These are phyloP conservation scores for Aspidiotus rigidus DNA, from an alignment of 2,888 invertebrate species.

Conservation along the genomic window DNA sequence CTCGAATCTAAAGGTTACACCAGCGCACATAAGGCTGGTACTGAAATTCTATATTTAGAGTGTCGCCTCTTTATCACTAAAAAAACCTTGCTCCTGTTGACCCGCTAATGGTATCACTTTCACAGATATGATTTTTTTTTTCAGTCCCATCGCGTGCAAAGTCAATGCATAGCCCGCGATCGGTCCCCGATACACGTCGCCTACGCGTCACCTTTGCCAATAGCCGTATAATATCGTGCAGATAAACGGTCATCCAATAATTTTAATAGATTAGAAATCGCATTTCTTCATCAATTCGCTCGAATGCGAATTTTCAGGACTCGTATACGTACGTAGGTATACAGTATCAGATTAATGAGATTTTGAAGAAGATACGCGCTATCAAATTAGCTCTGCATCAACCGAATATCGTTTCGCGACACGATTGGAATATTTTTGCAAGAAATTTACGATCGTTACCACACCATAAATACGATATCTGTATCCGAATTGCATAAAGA, in stretches of 20 bases:
- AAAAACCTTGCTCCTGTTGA: slow-evolving; percentile 11
- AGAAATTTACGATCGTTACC: too few species aligned
- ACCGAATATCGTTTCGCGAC: too few species aligned
- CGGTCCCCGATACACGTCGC: neutral
- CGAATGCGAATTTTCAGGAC: neutral
- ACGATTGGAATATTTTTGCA: too few species aligned
- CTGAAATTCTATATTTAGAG: slow-evolving; percentile 2
- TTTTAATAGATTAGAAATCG: neutral
- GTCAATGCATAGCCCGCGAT: neutral
- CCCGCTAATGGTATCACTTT: slow-evolving; percentile 13
- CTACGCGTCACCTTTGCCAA: neutral
- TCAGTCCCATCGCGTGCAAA: neutral
- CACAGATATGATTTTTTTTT: neutral
- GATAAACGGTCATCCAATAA: neutral
- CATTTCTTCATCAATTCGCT: neutral
- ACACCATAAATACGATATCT: too few species aligned
- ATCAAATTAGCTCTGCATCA: too few species aligned
- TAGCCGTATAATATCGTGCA: neutral
- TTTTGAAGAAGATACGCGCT: too few species aligned
- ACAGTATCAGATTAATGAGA: neutral
- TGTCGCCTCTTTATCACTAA: neutral
- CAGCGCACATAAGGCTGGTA: neutral
- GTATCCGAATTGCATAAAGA: too few species aligned
- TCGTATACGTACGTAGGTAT: neutral
- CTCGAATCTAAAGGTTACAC: too few species aligned